Percentiles rank a stretch among this genome's conserved stretches.
Evolutionary conservation across 1,140 invertebrate species (phyloP).

Genomic region (Temnothorax longispinosus): DNA sequence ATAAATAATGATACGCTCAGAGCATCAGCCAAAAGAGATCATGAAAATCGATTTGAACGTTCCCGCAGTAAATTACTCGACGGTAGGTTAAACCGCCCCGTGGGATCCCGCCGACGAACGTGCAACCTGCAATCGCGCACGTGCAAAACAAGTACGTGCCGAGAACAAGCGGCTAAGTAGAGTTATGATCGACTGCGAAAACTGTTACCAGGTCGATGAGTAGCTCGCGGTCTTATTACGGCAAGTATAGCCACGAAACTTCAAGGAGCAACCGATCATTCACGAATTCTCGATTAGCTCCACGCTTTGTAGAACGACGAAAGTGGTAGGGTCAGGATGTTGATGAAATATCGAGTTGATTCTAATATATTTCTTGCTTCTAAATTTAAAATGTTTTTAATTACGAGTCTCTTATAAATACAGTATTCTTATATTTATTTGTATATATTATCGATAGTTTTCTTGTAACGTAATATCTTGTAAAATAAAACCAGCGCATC

Average conservation of each 20-base stretch:
- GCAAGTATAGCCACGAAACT: conserved; percentile 15
- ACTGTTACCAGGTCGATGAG: conserved; percentile 48
- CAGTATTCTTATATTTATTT: no score
- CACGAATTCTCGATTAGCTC: conserved; percentile 1
- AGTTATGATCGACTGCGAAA: conserved; percentile 56
- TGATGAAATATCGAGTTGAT: not conserved
- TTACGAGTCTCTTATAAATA: not conserved
- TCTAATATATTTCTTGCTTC: not conserved
- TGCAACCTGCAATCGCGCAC: conserved; percentile 54
- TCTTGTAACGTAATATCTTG: not conserved
- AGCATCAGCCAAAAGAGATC: conserved; percentile 55
- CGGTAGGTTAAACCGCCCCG: conserved; percentile 51
- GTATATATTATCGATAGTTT: not conserved
- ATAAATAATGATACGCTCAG: conserved; percentile 58
- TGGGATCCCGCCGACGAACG: conserved; percentile 37
- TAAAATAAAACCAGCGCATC: not conserved
- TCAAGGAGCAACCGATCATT: conserved; percentile 13
- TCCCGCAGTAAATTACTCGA: conserved; percentile 54
- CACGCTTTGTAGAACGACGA: not conserved
- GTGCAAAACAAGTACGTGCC: conserved; percentile 61
- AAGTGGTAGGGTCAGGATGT: not conserved
- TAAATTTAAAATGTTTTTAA: not conserved
- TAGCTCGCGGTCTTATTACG: conserved; percentile 33
- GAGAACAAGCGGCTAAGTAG: conserved; percentile 54
- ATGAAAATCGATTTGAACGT: conserved; percentile 57